Base-by-base conservation (phyloP, 2,797 vertebrate genomes). In the Molossus alvarezi region DNA sequence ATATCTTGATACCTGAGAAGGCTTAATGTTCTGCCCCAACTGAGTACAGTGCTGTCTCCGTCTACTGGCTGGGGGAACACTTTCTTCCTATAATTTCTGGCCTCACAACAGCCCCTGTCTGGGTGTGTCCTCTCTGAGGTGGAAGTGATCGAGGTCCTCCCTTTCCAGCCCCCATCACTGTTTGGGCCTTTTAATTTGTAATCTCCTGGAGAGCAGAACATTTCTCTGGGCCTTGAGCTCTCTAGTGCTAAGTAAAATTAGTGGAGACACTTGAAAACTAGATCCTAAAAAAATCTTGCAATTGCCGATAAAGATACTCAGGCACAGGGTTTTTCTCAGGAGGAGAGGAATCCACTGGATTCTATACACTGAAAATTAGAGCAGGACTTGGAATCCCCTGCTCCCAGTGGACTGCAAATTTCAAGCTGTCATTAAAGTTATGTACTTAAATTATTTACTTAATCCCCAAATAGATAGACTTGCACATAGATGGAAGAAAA, bases 191-290 rank as follows among this genome's bases (percentile, higher is more conserved):
- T 41, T 64, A 33, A 72, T 67, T 72, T 84, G 27, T 88, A 55
- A 58, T 84, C 71, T 67, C 17, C 27, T 4, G 60, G 60, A 94
- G 53, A 48, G 60, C 20, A 79, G 73, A 69, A 62, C 4, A 18
- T 75, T 82, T 84, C 60, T 85, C 55, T 48, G 25, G 6, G 9
- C 48, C 29, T 81, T 92, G 67, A 23, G 58, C 73, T 25, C 67
- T 92, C 53, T 69, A n/a, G 21, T 83, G 71, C 41, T 75, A 37
- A 88, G 75, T 88, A 85, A 91, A 95, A 80, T 91, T 88, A 55
- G 33, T 88, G 45, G 29, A 37, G 51, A 53, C 6, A 27, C 29
- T 95, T 80, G 29, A 62, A 93, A 91, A 93, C 6, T 72, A 65
- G 67, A 76, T 77, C 18, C 69, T 60, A 37, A 90, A 91, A 82